Base-by-base conservation (phyloP, 2,113 vertebrate species). In the Aegotheles bennettii region DNA sequence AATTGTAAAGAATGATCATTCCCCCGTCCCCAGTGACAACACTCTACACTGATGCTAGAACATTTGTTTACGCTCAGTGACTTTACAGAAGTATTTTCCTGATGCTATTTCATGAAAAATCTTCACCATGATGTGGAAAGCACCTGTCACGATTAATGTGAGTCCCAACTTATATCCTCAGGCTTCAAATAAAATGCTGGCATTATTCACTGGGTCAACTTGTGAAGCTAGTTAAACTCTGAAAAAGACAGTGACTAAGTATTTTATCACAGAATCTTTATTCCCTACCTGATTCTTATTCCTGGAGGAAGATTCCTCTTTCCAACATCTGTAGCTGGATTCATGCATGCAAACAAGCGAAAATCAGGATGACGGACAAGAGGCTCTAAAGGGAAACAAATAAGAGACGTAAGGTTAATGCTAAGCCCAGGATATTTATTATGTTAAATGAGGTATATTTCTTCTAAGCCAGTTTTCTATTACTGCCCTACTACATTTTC, bases 301-400 rank as follows among this genome's bases (percentile, higher is more conserved):
- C 99, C 99, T 73, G 98, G 98, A 81, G 99, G 99, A 40, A 99
- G 98, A 97, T 99, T 99, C 96, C 98, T 98, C 96, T 99, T 99
- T 56, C 99, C 99, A 64, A 99, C 99, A 94, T 99, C 99, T 31
- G 99, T 99, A 71, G 99, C 99, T 84, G 99, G 99, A 95, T 99
- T 99, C 99, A 99, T 99, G 96, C 99, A 99, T 8, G 99, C 99
- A 97, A 99, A 99, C 78, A 99, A 98, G 50, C 97, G 98, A 96
- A 99, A 99, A 96, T 99, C 98, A 81, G 98, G 98, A 85, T 99
- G 98, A 54, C 99, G 99, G 73, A 98, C 94, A 84, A 99, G 96
- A 16, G 99, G 98, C 74, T 99, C 99, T 99, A 38, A 91, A 89
- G 25, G 42, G 25, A 90, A 91, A 96, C 24, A 92, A 50, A 79